A percentile compares a stretch with the other conserved stretches of the same genome.
Evolutionary conservation across 2,113 vertebrate species (phyloP).

Genomic region (Macrotus californicus): DNA sequence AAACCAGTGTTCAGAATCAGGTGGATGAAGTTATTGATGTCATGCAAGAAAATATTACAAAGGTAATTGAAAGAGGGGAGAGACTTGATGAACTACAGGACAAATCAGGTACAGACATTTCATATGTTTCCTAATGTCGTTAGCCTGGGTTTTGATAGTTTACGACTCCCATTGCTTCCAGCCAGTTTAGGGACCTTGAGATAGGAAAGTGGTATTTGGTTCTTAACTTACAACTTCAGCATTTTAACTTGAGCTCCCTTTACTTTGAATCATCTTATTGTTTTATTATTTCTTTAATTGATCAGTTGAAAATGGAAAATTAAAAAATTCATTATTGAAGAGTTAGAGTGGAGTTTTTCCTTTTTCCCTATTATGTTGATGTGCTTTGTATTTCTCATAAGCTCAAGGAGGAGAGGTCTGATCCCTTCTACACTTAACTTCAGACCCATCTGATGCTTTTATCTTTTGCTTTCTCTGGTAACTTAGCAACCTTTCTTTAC

Average conservation of each 20-base stretch:
- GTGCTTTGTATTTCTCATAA: not conserved
- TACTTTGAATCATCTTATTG: not conserved
- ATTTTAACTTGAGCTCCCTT: not conserved
- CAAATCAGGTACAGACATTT: slow-evolving; percentile 89
- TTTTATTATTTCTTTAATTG: not conserved
- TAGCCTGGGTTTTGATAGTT: not conserved
- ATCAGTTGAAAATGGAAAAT: not conserved
- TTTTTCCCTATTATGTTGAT: not conserved
- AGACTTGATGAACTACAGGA: slow-evolving; percentile 97
- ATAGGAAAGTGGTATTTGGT: not conserved
- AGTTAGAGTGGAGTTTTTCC: not conserved
- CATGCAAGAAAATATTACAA: slow-evolving; percentile 99
- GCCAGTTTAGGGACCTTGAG: not conserved
- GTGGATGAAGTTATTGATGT: slow-evolving; percentile 99
- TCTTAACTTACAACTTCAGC: not conserved
- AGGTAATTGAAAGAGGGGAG: slow-evolving; percentile 97
- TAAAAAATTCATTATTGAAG: not conserved
- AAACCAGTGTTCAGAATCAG: slow-evolving; percentile 94
- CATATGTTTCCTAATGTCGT: not conserved
- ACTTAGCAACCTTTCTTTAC: not conserved
- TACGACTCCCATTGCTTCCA: not conserved
- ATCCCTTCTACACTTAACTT: not conserved
- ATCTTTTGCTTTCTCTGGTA: not conserved
- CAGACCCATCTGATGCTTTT: not conserved
- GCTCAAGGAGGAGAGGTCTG: not conserved